phyloP scores from a whole-genome alignment of 92 coral and sea anemone species.

The Siderastrea radians region DNA sequence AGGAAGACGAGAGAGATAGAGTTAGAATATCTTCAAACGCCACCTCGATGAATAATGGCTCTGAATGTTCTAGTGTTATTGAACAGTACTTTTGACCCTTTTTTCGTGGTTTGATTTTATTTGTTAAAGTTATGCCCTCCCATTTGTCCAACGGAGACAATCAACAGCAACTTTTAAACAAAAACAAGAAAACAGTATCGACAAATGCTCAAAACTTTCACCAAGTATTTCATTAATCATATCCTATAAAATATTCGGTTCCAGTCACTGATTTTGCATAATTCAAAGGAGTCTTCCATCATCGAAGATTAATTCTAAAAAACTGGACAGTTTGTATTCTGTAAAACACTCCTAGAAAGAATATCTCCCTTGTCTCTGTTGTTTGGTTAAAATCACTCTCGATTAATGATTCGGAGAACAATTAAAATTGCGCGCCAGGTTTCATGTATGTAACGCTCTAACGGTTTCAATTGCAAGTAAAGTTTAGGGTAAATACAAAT shows the following conservation, averaged over 20 bases:
- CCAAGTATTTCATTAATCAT: neutral
- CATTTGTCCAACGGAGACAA: neutral
- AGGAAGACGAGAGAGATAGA: neutral
- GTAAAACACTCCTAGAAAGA: neutral
- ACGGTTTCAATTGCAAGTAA: neutral
- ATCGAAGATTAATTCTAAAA: neutral
- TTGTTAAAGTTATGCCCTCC: no score
- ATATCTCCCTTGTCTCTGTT: neutral
- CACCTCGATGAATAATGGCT: neutral
- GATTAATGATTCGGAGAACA: no score
- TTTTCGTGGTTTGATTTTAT: no score
- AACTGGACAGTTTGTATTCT: neutral
- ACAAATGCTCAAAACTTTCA: neutral
- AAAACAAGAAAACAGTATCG: neutral
- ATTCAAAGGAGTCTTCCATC: neutral
- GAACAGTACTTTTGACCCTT: no score
- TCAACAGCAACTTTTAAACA: neutral
- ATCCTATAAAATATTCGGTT: neutral
- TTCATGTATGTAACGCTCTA: neutral
- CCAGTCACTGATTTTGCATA: neutral
- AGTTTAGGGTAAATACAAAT: no score
- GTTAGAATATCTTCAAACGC: neutral
- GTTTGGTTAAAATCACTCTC: neutral
- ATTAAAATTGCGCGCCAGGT: no score
- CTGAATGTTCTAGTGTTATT: neutral